Percentiles rank a stretch among this genome's conserved stretches.
Conservation (phyloP, 2,888 invertebrate genomes). For the Lasioglossum leucozonium region DNA sequence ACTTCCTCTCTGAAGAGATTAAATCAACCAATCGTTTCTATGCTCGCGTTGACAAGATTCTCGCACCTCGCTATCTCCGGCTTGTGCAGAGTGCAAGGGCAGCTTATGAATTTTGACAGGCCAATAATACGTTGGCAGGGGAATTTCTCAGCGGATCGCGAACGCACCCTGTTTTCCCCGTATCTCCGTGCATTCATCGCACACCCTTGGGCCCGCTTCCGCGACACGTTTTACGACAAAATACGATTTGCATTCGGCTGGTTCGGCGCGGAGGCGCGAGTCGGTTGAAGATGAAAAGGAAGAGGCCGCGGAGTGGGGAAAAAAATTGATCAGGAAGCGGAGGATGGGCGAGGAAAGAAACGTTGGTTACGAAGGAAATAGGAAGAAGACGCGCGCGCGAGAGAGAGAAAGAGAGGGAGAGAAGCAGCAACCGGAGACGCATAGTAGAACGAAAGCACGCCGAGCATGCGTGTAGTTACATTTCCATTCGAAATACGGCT, state of each 20-base stretch:
- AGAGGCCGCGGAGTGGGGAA: slow-evolving; percentile 49
- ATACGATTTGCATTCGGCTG: slow-evolving; percentile 71
- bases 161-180: slow-evolving; percentile 15
- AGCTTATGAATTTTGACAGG: slow-evolving; percentile 50
- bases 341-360: too few relatives aligned
- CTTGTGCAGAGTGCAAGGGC: not conserved
- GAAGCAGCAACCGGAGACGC: not conserved
- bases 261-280: slow-evolving; percentile 31
- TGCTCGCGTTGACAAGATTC: not conserved
- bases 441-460: slow-evolving; percentile 39
- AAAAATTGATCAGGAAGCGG: slow-evolving; percentile 19
- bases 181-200: not conserved
- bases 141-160: slow-evolving; percentile 37
- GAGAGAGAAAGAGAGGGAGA: not conserved
- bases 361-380: slow-evolving; percentile 13
- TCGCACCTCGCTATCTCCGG: not conserved
- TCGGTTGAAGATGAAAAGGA: slow-evolving; percentile 72
- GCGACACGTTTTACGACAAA: slow-evolving; percentile 72
- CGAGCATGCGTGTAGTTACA: slow-evolving; percentile 60
- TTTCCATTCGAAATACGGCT: slow-evolving; percentile 63
- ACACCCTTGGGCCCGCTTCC: slow-evolving; percentile 51
- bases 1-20: too few relatives aligned
- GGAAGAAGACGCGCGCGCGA: slow-evolving; percentile 27
- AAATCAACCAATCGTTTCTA: not conserved
- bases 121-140: slow-evolving; percentile 9